Conservation (phyloP, 2,888 invertebrate genomes). For the Strigamia crassipes region DNA sequence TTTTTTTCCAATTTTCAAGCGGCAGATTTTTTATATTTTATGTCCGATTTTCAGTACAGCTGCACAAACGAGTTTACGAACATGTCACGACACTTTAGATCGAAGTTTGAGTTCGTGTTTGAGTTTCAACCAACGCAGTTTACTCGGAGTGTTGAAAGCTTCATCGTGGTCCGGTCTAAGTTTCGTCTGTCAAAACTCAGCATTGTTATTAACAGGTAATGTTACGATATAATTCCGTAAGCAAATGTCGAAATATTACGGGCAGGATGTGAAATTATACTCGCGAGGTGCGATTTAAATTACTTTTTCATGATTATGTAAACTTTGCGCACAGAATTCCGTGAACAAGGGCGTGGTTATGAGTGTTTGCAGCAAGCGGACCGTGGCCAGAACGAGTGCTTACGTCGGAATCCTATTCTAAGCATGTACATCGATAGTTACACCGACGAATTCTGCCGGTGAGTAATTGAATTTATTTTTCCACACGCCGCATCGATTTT, state of each 20-base stretch:
- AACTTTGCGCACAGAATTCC: neutral
- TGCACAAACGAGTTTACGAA: neutral
- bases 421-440: neutral
- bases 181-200: neutral
- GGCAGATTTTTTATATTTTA: neutral
- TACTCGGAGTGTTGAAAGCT: neutral
- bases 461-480: neutral
- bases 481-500: too few species aligned
- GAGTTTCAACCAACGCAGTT: neutral
- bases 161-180: neutral
- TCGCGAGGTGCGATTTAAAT: neutral
- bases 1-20: too few species aligned
- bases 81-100: neutral
- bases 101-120: neutral
- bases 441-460: neutral
- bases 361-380: neutral
- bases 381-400: neutral
- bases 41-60: neutral
- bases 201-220: neutral
- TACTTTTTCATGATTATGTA: too few species aligned
- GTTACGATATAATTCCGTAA: too few species aligned
- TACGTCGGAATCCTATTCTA: neutral
- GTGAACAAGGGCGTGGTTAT: slow-evolving; percentile 2
- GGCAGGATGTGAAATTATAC: too few species aligned
- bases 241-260: too few species aligned